These are phyloP conservation scores for Plectrocnemia conspersa DNA, from an alignment of 1,140 invertebrate genomes.

Conservation along the genomic window DNA sequence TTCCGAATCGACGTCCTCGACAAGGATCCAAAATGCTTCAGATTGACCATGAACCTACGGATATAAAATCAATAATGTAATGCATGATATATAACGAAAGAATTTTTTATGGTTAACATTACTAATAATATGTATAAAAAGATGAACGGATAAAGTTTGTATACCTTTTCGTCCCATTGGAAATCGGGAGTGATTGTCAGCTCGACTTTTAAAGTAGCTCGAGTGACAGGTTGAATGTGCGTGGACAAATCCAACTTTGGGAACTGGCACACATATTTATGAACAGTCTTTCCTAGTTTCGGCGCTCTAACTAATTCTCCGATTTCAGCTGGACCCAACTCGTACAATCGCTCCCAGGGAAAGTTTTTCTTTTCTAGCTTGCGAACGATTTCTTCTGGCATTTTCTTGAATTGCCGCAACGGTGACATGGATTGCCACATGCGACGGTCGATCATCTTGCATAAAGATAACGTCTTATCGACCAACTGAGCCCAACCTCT, in stretches of 20 bases:
- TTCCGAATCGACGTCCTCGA: conserved; percentile 97
- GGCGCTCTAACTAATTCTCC: conserved; percentile 94
- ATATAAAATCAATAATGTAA: conserved; percentile 31
- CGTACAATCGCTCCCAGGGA: conserved; percentile 90
- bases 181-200: conserved; percentile 99
- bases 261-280: conserved; percentile 97
- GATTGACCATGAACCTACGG: conserved; percentile 84
- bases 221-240: conserved; percentile 96
- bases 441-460: conserved; percentile 97
- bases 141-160: too few relatives aligned
- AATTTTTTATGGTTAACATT: background rate
- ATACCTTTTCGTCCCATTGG: conserved; percentile 94
- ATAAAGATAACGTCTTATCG: conserved; percentile 91
- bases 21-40: conserved; percentile 98
- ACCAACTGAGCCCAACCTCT: conserved; percentile 96
- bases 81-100: conserved; percentile 2
- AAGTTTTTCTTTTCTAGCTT: conserved; percentile 99
- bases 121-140: background rate
- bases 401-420: conserved; percentile 94
- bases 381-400: conserved; percentile 96
- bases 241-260: conserved; percentile 92
- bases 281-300: conserved; percentile 94
- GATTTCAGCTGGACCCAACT: conserved; percentile 95
- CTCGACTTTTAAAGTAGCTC: conserved; percentile 91
- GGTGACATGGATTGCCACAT: conserved; percentile 99